Percentiles rank a stretch among this genome's conserved stretches.
Conservation (phyloP, 2,888 invertebrate species). For the Periphyllus acericola region DNA sequence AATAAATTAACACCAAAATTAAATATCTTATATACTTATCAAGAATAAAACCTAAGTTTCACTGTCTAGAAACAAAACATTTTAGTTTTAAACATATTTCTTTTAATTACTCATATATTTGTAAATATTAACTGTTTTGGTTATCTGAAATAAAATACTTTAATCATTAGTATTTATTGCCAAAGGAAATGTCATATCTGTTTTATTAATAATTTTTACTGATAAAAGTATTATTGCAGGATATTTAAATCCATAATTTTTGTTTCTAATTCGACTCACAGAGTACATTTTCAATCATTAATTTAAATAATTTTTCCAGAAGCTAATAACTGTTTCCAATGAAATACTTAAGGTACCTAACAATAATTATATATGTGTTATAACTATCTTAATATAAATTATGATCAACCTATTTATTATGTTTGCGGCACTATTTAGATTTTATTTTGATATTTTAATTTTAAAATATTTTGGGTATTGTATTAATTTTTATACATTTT, state of each 20-base stretch:
- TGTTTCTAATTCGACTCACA: too few relatives aligned
- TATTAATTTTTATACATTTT: neutral
- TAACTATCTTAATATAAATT: neutral
- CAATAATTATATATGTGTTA: neutral
- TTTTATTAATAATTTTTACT: neutral
- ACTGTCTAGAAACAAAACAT: neutral
- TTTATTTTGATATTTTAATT: too few relatives aligned
- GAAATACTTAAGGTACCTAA: neutral
- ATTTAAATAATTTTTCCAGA: neutral
- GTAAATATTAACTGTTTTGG: neutral
- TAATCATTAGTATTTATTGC: neutral
- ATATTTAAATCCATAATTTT: neutral
- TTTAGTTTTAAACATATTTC: too few relatives aligned
- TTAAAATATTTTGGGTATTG: too few relatives aligned
- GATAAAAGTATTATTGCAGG: neutral
- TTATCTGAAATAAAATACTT: neutral
- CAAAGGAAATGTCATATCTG: neutral
- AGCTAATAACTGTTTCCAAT: neutral
- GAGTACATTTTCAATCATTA: neutral
- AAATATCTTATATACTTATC: neutral
- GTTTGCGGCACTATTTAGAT: neutral
- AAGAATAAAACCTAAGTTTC: neutral
- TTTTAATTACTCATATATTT: constrained; percentile 1
- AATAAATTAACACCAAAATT: neutral
- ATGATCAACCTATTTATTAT: neutral